phyloP scores from a whole-genome alignment of 2,888 invertebrate species.

The Diabrotica balteata region DNA sequence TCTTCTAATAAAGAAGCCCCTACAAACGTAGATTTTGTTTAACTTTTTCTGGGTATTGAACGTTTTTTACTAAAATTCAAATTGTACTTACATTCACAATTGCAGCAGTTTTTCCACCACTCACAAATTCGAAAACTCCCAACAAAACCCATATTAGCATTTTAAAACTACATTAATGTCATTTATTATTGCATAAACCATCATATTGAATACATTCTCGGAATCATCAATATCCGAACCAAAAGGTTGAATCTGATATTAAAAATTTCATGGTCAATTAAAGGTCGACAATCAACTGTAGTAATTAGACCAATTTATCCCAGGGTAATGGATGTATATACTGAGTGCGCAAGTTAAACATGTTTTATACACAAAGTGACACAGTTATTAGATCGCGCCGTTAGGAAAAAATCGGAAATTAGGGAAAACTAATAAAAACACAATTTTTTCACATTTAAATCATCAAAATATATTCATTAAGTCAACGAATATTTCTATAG shows the following conservation, averaged over 20 bases:
- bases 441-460: too few relatives aligned
- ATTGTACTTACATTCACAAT: constrained; percentile 32
- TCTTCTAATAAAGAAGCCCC: too few relatives aligned
- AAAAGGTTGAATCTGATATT: constrained; percentile 13
- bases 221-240: neutral
- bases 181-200: neutral
- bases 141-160: constrained; percentile 17
- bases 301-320: neutral
- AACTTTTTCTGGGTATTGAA: too few relatives aligned
- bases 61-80: too few relatives aligned
- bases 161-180: constrained; percentile 1
- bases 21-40: too few relatives aligned
- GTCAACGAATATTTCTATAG: too few relatives aligned
- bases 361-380: too few relatives aligned
- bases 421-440: too few relatives aligned
- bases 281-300: constrained; percentile 7
- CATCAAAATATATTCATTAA: too few relatives aligned
- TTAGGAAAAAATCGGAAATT: too few relatives aligned
- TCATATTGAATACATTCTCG: neutral
- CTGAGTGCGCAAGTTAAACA: neutral
- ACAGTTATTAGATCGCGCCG: too few relatives aligned
- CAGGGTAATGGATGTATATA: neutral
- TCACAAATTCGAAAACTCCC: neutral
- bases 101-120: constrained; percentile 5
- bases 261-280: constrained; percentile 21